phyloP scores from a whole-genome alignment of 2,113 vertebrate genomes.

The Solea senegalensis region DNA sequence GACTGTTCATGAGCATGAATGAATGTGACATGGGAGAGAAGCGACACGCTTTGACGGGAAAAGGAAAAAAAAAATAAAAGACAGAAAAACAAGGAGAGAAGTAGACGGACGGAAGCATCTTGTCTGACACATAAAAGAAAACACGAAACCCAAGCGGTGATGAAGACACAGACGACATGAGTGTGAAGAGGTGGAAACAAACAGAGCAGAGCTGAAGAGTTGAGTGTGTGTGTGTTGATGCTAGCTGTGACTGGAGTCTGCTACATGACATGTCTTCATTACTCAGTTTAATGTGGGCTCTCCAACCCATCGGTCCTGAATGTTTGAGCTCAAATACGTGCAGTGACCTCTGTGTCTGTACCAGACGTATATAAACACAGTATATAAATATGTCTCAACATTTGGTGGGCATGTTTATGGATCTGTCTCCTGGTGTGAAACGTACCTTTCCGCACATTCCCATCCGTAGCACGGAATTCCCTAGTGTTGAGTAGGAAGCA shows the following conservation, averaged over 20 bases:
- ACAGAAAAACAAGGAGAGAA: slow-evolving; percentile 24
- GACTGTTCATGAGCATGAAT: slow-evolving; percentile 66
- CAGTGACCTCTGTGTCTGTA: slow-evolving; percentile 23
- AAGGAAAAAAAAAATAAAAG: slow-evolving; percentile 34
- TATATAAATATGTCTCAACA: slow-evolving; percentile 37
- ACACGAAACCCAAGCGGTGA: slow-evolving; percentile 58
- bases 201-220: slow-evolving; percentile 65
- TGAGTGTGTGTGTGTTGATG: slow-evolving; percentile 26
- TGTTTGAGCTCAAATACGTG: slow-evolving; percentile 2
- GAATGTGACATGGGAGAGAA: slow-evolving; percentile 45
- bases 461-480: slow-evolving; percentile 91
- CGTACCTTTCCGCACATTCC: slow-evolving; percentile 93
- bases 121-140: slow-evolving; percentile 54
- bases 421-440: slow-evolving; percentile 51
- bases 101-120: slow-evolving; percentile 44
- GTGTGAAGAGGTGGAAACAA: slow-evolving; percentile 65
- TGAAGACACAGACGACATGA: slow-evolving; percentile 59
- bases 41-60: slow-evolving; percentile 29
- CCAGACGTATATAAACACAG: slow-evolving; percentile 19
- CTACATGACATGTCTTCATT: background rate
- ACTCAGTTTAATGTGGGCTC: slow-evolving; percentile 16
- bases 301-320: background rate
- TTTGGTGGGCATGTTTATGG: slow-evolving; percentile 43
- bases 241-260: slow-evolving; percentile 40
- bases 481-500: slow-evolving; percentile 92